Evolutionary conservation across 2,113 vertebrate genomes (phyloP).

Genomic region (Calidris pygmaea): DNA sequence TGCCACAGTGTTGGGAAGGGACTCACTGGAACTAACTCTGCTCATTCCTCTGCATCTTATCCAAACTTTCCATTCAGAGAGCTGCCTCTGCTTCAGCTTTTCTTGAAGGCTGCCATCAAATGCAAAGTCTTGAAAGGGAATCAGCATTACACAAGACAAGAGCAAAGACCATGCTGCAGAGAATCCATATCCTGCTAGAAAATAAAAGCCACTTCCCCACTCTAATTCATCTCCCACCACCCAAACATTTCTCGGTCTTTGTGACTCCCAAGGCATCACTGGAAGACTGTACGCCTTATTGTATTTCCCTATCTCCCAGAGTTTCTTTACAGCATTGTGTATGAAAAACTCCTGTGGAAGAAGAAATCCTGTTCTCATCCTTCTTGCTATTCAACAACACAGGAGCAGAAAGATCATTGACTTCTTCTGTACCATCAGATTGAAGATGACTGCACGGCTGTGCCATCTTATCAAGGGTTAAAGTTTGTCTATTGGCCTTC

Average conservation of each 20-base stretch:
- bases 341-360: background rate
- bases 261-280: background rate
- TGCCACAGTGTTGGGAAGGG: background rate
- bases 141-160: background rate
- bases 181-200: background rate
- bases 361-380: background rate
- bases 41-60: background rate
- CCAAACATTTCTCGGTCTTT: background rate
- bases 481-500: background rate
- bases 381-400: background rate
- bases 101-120: background rate
- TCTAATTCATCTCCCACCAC: background rate
- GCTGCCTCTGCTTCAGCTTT: background rate
- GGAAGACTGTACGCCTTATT: background rate
- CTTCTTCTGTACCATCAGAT: background rate
- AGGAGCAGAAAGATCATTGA: background rate
- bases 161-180: background rate
- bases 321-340: background rate
- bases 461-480: background rate
- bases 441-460: background rate
- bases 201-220: background rate
- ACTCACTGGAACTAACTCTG: background rate
- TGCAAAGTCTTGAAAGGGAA: background rate
- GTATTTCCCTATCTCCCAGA: background rate
- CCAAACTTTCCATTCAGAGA: background rate